Evolutionary conservation across 2,888 invertebrate species (phyloP), one percentile per base, ranked within the genome.

Genomic region (Punctoribates punctum): DNA sequence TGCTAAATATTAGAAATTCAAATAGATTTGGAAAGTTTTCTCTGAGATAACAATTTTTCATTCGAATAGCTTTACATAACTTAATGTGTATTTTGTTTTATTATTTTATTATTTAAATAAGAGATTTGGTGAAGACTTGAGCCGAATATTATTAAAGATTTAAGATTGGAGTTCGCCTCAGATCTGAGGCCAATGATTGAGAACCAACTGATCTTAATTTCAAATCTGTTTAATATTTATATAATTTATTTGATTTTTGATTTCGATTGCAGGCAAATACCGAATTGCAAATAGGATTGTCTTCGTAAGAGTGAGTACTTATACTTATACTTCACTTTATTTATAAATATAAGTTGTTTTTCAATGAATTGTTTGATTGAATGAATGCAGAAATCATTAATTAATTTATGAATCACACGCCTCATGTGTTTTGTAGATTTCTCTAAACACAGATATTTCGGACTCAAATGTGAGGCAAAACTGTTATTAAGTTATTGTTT

Each of bases 211-310:
- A 57, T 23, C 57, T 57, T 23, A 57, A 25, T 13, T 25, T 65
- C 29, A 65, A 57, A 57, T 9, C n/a, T 57, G 3, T 9, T 23
- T 20, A 17, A 57, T 57, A 57, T 57, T 57, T 57, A 20, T 57
- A 20, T 57, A n/a, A n/a, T 20, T 20, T 57, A 57, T 57, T 20
- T 57, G 2, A 57, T 60, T 27, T 27, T 65, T 65, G 34, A 27
- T 62, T n/a, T 27, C 0, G 2, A 27, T 42, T 46, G 5, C 60
- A 85, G 93, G 93, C 20, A 90, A 90, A 78, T 94, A 93, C 85
- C 89, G 90, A 83, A 92, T 94, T 81, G 92, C 91, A 67, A 93
- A 93, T 25, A 88, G 91, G 81, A 92, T 91, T 82, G 92, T 94
- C 75, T 93, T 93, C 84, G 91, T 94, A 79, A 87, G 94, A 87